These are phyloP conservation scores for Philhelius pedissequus DNA, from an alignment of 2,888 invertebrate species.

Conservation along the genomic window DNA sequence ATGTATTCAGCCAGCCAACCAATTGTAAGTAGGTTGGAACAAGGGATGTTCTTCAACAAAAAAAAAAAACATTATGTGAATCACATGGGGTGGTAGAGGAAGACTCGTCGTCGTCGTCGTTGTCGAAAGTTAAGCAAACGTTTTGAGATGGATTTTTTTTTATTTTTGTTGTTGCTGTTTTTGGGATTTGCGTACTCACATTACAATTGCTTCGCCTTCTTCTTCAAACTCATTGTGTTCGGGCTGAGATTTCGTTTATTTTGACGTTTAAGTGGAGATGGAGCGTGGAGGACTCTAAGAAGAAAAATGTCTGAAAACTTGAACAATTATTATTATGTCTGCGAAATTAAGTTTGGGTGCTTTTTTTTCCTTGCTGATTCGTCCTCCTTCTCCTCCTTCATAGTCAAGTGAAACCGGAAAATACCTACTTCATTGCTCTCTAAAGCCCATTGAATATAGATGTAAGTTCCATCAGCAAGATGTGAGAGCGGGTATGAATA, in stretches of 20 bases:
- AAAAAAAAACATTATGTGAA: conserved; percentile 1
- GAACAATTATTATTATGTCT: conserved; percentile 68
- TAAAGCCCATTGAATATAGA: conserved; percentile 43
- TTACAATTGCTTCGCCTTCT: conserved; percentile 32
- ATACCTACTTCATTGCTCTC: conserved; percentile 43
- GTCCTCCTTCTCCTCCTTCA: neutral
- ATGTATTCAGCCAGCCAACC: conserved; percentile 68
- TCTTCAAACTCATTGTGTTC: conserved; percentile 13
- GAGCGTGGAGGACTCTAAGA: conserved; percentile 8
- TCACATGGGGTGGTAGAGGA: conserved; percentile 16
- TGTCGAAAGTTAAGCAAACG: conserved; percentile 41
- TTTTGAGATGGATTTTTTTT: conserved; percentile 44
- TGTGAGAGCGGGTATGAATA: no score
- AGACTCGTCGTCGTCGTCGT: neutral
- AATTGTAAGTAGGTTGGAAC: conserved; percentile 68
- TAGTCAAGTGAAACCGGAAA: conserved; percentile 29
- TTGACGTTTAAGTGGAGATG: conserved; percentile 22
- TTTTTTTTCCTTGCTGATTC: neutral
- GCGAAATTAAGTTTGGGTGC: conserved; percentile 53
- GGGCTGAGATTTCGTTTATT: conserved; percentile 41
- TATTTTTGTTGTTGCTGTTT: neutral
- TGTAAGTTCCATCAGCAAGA: conserved; percentile 39
- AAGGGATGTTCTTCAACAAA: conserved; percentile 58
- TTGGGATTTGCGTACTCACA: conserved; percentile 34
- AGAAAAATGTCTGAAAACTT: conserved; percentile 62